Evolutionary conservation across 2,888 invertebrate species (phyloP).

Genomic region (Ochropleura leucogaster): DNA sequence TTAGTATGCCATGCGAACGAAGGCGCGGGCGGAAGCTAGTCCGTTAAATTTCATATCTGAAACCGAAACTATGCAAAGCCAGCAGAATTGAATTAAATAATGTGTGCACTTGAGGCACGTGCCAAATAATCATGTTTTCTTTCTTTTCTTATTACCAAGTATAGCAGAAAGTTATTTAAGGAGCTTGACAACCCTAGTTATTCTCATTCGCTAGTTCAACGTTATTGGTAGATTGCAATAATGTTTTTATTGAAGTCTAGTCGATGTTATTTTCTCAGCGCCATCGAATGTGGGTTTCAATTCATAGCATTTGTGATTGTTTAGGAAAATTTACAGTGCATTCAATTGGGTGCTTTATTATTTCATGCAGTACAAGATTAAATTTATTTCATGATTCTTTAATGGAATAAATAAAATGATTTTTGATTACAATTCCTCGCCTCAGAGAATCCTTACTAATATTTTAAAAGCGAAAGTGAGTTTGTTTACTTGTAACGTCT

Average conservation of each 20-base stretch:
- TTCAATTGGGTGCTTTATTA: slow-evolving; percentile 1
- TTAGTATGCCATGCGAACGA: too few relatives aligned
- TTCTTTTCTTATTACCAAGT: neutral
- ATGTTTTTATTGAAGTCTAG: slow-evolving; percentile 48
- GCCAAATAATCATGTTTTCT: too few relatives aligned
- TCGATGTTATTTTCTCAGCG: slow-evolving; percentile 31
- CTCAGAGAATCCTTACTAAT: too few relatives aligned
- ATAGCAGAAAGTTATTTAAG: neutral
- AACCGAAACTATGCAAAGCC: too few relatives aligned
- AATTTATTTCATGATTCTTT: neutral
- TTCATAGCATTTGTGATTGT: slow-evolving; percentile 23
- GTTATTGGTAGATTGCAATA: slow-evolving; percentile 52
- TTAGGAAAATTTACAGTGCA: slow-evolving; percentile 8
- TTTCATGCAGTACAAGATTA: neutral
- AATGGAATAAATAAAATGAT: too few relatives aligned
- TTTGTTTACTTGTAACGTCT: too few relatives aligned
- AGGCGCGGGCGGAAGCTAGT: too few relatives aligned
- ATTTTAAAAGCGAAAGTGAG: too few relatives aligned
- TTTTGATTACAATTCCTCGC: too few relatives aligned
- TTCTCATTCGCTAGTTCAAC: slow-evolving; percentile 32
- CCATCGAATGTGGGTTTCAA: slow-evolving; percentile 8
- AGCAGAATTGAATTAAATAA: too few relatives aligned
- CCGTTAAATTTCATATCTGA: too few relatives aligned
- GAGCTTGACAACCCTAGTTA: slow-evolving; percentile 24
- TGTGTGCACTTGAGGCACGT: too few relatives aligned